A percentile compares a stretch with the other conserved stretches of the same genome.
phyloP scores from a whole-genome alignment of 2,797 vertebrate species.

The Anisognathus igniventris region DNA sequence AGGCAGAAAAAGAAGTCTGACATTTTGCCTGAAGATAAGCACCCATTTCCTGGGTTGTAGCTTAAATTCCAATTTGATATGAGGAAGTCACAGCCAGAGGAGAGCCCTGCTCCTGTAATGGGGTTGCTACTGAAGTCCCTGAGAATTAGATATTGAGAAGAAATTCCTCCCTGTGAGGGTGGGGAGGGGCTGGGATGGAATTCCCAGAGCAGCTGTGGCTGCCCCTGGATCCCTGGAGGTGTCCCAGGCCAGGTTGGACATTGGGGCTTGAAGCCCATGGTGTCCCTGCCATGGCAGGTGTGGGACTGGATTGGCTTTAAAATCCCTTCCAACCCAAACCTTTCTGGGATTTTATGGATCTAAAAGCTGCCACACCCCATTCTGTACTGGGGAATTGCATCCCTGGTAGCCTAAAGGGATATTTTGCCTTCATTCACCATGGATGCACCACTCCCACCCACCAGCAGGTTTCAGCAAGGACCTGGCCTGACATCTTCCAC shows the following conservation, averaged over 20 bases:
- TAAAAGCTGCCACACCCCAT: not conserved
- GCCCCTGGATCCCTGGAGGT: not conserved
- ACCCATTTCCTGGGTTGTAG: not conserved
- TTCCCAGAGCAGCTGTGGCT: not conserved
- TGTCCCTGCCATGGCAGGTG: not conserved
- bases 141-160: not conserved
- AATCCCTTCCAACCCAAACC: not conserved
- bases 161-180: not conserved
- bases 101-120: not conserved
- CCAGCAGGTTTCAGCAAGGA: not conserved
- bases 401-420: too few relatives aligned
- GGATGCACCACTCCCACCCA: fast-evolving
- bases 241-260: not conserved
- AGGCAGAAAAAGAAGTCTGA: not conserved
- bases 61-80: not conserved
- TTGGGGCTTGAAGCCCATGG: not conserved
- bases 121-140: not conserved
- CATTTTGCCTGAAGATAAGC: not conserved
- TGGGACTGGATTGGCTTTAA: fast-evolving
- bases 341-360: fast-evolving
- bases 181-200: not conserved
- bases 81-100: not conserved
- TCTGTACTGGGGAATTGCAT: not conserved
- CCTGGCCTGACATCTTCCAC: not conserved
- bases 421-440: not conserved